Conservation (phyloP, 1,140 invertebrate species). For the Lasioglossum baleicum region DNA sequence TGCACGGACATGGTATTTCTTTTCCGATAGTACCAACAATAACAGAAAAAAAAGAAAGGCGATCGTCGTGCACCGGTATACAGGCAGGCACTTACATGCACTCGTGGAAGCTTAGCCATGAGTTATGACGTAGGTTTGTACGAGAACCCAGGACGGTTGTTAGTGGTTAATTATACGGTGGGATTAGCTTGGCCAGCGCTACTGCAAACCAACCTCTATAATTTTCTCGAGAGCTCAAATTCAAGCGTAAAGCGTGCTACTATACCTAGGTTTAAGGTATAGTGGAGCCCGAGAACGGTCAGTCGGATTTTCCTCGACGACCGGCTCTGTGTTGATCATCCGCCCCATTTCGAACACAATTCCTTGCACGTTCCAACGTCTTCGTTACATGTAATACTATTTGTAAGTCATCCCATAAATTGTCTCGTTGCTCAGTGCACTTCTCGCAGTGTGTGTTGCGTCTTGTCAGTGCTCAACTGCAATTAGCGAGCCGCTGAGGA, state of each 20-base stretch:
- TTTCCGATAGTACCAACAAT: too few species aligned
- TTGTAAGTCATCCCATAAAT: too few species aligned
- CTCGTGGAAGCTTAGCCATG: conserved; percentile 70
- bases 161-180: conserved; percentile 77
- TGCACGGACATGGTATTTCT: too few species aligned
- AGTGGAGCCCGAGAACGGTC: background rate
- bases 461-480: too few species aligned
- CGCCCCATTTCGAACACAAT: background rate
- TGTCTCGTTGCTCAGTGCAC: too few species aligned
- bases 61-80: too few species aligned
- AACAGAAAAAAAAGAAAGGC: too few species aligned
- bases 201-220: conserved; percentile 73
- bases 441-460: too few species aligned
- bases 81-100: conserved; percentile 27
- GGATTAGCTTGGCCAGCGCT: conserved; percentile 72
- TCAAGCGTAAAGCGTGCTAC: conserved; percentile 69
- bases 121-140: conserved; percentile 64
- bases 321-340: conserved; percentile 60
- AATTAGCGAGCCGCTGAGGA: too few species aligned
- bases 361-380: background rate
- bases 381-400: too few species aligned
- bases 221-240: conserved; percentile 76
- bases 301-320: conserved; percentile 46
- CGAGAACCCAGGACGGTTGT: conserved; percentile 65
- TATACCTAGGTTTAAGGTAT: conserved; percentile 39